A percentile compares a stretch with the other conserved stretches of the same genome.
Evolutionary conservation across 2,113 vertebrate species (phyloP).

Genomic region (Calidris pugnax): DNA sequence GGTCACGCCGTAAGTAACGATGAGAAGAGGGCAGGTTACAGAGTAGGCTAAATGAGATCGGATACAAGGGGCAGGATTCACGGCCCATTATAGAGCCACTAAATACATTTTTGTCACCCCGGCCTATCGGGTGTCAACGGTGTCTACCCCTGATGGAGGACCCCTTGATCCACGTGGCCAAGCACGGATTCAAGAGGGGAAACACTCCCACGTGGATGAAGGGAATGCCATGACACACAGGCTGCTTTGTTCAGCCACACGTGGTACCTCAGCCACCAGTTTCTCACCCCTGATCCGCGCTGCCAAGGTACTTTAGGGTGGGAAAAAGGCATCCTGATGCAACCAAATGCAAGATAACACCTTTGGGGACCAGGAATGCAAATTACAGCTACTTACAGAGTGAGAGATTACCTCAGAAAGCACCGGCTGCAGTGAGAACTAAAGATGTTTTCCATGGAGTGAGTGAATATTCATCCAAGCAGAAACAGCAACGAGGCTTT

Average conservation of each 20-base stretch:
- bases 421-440: neutral
- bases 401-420: conserved; percentile 10
- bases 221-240: fast-evolving
- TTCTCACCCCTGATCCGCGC: neutral
- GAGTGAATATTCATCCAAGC: neutral
- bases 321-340: neutral
- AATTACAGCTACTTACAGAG: neutral
- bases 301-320: too few species aligned
- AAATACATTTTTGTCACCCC: conserved; percentile 21
- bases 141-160: neutral
- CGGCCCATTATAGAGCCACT: neutral
- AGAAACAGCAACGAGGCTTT: neutral
- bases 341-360: neutral
- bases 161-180: neutral
- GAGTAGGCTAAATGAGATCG: neutral
- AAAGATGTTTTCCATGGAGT: neutral
- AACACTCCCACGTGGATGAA: neutral
- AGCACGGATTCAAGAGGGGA: neutral
- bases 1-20: neutral
- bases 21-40: neutral
- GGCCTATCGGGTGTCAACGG: neutral
- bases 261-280: neutral
- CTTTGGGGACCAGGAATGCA: neutral
- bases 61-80: neutral
- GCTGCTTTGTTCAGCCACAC: neutral